These are phyloP conservation scores for Hemicentrotus pulcherrimus DNA, from an alignment of 35 echinoderm and acorn worm genomes.

Conservation along the genomic window DNA sequence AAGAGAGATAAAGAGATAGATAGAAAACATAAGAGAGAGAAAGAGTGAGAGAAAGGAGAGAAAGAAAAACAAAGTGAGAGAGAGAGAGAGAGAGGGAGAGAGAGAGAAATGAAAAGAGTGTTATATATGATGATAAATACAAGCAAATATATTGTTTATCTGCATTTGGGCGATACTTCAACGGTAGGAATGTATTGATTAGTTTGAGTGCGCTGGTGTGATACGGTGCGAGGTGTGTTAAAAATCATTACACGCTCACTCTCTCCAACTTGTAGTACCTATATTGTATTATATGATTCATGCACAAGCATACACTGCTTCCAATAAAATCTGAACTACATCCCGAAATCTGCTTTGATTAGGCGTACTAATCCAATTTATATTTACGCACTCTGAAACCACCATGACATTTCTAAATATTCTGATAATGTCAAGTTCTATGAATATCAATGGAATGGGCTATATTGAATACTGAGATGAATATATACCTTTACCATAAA, in stretches of 20 bases:
- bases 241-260: background rate
- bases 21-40: too few relatives aligned
- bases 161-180: background rate
- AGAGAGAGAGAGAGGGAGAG: background rate
- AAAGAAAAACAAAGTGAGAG: background rate
- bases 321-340: background rate
- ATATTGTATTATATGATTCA: background rate
- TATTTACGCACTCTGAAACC: too few relatives aligned
- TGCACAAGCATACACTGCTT: background rate
- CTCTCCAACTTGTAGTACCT: background rate
- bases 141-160: background rate
- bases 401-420: too few relatives aligned
- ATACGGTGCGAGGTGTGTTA: background rate
- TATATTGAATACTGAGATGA: too few relatives aligned
- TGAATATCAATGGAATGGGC: too few relatives aligned
- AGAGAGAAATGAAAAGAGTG: background rate
- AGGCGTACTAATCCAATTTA: too few relatives aligned
- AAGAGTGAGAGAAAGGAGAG: too few relatives aligned
- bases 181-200: conserved; percentile 6
- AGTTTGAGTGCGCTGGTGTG: background rate
- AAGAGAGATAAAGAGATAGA: too few relatives aligned
- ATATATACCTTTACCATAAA: too few relatives aligned
- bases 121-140: background rate
- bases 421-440: too few relatives aligned
- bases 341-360: too few relatives aligned